Percentiles rank a stretch among this genome's conserved stretches.
Conservation (phyloP, 2,888 invertebrate genomes). For the Tipula confusa region DNA sequence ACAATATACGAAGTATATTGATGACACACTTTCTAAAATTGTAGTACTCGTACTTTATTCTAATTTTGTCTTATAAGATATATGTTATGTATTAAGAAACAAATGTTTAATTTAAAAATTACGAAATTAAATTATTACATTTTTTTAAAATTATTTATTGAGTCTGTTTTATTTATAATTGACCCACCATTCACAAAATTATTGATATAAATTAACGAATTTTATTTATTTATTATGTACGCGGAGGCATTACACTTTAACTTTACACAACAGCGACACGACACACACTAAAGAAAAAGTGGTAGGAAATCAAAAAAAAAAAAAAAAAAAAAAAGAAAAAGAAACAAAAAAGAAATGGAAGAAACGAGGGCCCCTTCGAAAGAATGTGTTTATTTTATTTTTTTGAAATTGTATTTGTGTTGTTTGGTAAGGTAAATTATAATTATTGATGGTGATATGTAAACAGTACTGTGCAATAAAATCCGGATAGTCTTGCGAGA, state of each 20-base stretch:
- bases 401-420: not conserved
- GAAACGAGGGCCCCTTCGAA: not conserved
- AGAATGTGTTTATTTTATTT: not conserved
- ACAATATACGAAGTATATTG: not conserved
- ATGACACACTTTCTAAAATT: constrained; percentile 25
- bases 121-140: too few species aligned
- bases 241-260: not conserved
- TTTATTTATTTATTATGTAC: not conserved
- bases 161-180: not conserved
- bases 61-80: too few species aligned
- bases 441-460: not conserved
- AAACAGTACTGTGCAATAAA: too few species aligned
- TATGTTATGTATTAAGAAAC: too few species aligned
- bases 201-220: not conserved
- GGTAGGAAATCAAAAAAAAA: not conserved
- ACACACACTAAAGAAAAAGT: not conserved
- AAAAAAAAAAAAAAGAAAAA: too few species aligned
- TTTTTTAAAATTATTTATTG: not conserved
- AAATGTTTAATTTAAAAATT: too few species aligned
- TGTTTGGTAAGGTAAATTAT: not conserved
- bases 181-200: too few species aligned
- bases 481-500: too few species aligned
- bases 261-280: not conserved
- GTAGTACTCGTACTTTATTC: not conserved
- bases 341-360: constrained; percentile 3